phyloP scores from a whole-genome alignment of 2,113 vertebrate genomes.

The Clupea harengus region DNA sequence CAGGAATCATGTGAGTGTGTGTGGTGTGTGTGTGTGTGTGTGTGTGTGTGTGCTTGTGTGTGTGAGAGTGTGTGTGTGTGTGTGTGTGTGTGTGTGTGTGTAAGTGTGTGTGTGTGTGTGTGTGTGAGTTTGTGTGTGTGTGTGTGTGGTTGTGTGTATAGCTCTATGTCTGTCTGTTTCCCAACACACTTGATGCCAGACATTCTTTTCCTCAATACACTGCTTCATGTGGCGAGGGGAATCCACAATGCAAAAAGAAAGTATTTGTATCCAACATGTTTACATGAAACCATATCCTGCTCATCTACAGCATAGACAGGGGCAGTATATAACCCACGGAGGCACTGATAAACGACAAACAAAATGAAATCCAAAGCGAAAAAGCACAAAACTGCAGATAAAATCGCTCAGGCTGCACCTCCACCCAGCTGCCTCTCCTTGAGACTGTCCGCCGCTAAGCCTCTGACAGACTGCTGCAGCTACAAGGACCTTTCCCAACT shows the following conservation, averaged over 20 bases:
- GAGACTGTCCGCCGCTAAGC: not conserved
- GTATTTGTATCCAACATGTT: not conserved
- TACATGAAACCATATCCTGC: not conserved
- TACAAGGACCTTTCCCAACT: not conserved
- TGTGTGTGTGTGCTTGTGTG: not conserved
- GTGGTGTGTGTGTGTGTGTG: constrained; percentile 8
- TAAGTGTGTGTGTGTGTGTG: not conserved
- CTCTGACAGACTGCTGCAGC: not conserved
- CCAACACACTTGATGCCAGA: not conserved
- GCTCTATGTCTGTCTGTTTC: not conserved
- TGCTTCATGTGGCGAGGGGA: not conserved
- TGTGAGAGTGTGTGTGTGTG: not conserved
- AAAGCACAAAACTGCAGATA: not conserved
- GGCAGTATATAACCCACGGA: not conserved
- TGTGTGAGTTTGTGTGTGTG: not conserved
- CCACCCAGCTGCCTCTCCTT: not conserved
- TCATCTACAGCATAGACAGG: not conserved
- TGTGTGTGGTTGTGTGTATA: not conserved
- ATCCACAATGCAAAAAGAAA: not conserved
- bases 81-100: not conserved
- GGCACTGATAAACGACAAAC: not conserved
- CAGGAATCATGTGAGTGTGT: not conserved
- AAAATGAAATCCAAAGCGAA: not conserved
- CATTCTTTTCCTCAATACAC: not conserved
- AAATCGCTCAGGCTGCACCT: too few relatives aligned